Conservation (phyloP, 2,888 invertebrate species). For the Apamea epomidion region DNA sequence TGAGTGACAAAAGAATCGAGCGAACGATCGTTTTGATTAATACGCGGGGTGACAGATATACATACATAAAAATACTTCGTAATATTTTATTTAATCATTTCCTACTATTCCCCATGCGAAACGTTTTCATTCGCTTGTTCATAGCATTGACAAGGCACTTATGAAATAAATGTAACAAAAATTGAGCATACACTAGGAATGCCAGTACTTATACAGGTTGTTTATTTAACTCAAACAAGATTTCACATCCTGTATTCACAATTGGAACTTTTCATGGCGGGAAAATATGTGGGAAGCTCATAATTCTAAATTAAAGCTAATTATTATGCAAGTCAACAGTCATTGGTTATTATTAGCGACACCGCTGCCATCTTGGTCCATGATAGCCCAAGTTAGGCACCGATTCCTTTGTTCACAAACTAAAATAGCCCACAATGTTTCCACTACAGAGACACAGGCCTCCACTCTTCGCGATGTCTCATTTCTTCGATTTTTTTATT, state of each 20-base stretch:
- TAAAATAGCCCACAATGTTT: neutral
- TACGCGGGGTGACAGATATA: neutral
- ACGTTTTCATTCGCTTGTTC: neutral
- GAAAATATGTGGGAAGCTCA: constrained; percentile 43
- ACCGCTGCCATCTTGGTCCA: neutral
- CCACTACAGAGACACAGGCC: neutral
- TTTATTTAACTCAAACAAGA: constrained; percentile 6
- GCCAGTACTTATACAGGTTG: neutral
- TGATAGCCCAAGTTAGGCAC: neutral
- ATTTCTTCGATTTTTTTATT: neutral
- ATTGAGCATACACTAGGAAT: constrained; percentile 28
- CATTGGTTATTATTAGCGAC: constrained; percentile 16
- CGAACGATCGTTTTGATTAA: neutral
- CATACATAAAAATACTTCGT: neutral
- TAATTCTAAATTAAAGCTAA: constrained; percentile 44
- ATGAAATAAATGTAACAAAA: constrained; percentile 14
- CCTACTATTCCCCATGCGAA: neutral
- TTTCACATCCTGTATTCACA: neutral
- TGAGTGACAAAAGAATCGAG: neutral
- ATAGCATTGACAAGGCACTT: constrained; percentile 55
- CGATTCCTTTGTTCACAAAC: neutral
- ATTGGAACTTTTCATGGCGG: constrained; percentile 37
- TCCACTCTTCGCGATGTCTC: neutral
- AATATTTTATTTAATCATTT: neutral
- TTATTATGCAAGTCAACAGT: constrained; percentile 43